These are phyloP conservation scores for Paracentrotus lividus DNA, from an alignment of 53 echinoderm and acorn worm species.

Conservation along the genomic window DNA sequence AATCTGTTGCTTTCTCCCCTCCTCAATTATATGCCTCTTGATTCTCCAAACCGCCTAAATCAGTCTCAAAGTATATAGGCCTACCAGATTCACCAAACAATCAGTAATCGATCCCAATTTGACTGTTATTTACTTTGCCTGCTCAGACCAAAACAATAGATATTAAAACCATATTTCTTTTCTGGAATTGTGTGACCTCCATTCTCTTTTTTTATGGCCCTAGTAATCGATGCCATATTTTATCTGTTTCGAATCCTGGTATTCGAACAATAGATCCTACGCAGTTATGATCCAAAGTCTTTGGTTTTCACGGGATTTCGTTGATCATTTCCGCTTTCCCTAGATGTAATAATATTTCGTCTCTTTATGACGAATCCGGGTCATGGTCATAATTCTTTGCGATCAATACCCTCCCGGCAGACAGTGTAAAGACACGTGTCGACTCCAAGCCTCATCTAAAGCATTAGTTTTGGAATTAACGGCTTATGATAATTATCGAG, in stretches of 20 bases:
- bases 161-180: neutral
- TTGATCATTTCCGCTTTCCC: constrained; percentile 34
- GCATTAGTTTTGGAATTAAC: neutral
- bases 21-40: neutral
- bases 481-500: neutral
- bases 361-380: constrained; percentile 38
- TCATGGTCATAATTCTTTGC: neutral
- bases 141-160: no score
- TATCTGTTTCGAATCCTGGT: neutral
- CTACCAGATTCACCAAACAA: constrained; percentile 9
- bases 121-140: no score
- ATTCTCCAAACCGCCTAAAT: neutral
- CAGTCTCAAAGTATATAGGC: neutral
- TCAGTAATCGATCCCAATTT: neutral
- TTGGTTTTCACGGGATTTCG: constrained; percentile 6
- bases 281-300: neutral
- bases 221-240: neutral
- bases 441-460: neutral
- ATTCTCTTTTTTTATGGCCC: neutral
- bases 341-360: neutral
- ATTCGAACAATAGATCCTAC: neutral
- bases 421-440: neutral
- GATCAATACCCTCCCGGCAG: constrained; percentile 11
- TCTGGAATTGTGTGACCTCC: neutral
- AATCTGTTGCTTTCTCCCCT: neutral